Evolutionary conservation across 2,888 invertebrate genomes (phyloP).

Genomic region (Ramazzottius varieornatus): DNA sequence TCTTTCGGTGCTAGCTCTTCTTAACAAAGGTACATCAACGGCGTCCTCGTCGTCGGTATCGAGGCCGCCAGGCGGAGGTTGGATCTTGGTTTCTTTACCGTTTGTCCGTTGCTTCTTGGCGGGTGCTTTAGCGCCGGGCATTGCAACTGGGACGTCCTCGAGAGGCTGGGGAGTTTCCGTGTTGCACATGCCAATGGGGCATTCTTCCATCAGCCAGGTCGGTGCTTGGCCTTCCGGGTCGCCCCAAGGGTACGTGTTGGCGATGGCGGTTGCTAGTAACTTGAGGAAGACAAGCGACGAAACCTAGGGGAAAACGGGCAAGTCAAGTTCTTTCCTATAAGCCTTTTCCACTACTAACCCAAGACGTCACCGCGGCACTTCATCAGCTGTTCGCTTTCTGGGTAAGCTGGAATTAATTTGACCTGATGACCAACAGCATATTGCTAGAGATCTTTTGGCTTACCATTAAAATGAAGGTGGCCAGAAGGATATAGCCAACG

Average conservation of each 20-base stretch:
- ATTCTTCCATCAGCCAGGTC: background rate
- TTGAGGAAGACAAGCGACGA: background rate
- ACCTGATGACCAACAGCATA: no score
- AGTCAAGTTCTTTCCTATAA: no score
- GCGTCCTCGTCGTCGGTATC: background rate
- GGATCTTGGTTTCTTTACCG: background rate
- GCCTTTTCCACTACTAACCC: no score
- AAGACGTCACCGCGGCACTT: no score
- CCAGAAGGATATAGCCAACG: background rate
- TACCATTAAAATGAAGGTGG: background rate
- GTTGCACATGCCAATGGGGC: conserved; percentile 3
- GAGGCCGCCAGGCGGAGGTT: background rate
- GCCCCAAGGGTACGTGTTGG: conserved; percentile 5
- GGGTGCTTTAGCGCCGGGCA: background rate
- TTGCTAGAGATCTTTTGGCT: no score
- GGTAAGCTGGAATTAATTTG: no score
- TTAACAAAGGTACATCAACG: background rate
- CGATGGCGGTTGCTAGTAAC: conserved; percentile 4
- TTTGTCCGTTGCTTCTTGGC: no score
- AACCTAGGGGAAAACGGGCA: no score
- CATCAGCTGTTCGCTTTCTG: no score
- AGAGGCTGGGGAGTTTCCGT: background rate
- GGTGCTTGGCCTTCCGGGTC: conserved; percentile 5
- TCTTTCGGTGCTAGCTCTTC: background rate
- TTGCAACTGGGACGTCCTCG: background rate